Evolutionary conservation across 2,888 invertebrate genomes (phyloP).

Genomic region (Nephrotoma flavescens): DNA sequence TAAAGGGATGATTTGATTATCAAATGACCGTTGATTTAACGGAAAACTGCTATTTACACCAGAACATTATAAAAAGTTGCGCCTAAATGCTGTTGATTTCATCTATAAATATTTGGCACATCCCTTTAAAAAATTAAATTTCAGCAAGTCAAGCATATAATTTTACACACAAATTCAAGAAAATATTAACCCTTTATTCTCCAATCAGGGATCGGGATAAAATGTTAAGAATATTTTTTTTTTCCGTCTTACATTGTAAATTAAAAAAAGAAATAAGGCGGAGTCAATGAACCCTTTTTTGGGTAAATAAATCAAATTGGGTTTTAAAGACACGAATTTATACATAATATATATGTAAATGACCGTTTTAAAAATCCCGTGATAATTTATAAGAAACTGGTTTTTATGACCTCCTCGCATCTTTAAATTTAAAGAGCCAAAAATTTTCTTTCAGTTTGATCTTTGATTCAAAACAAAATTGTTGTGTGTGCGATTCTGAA

Average conservation of each 20-base stretch:
- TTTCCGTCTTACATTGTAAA: not conserved
- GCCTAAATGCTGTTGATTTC: not conserved
- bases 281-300: not conserved
- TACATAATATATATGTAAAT: not conserved
- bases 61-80: not conserved
- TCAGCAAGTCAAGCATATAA: not conserved
- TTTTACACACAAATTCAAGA: not conserved
- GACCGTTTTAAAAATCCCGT: not conserved
- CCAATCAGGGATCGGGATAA: not conserved
- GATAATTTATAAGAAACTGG: not conserved
- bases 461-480: not conserved
- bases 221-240: not conserved
- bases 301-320: not conserved
- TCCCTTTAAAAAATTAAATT: not conserved
- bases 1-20: not conserved
- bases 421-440: not conserved
- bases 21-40: not conserved
- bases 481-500: not conserved
- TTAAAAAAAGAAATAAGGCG: not conserved
- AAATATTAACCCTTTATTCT: not conserved
- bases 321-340: not conserved
- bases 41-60: not conserved
- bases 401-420: not conserved
- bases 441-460: not conserved
- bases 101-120: not conserved